Evolutionary conservation across 2,888 invertebrate species (phyloP), one percentile per base, ranked within the genome.

Genomic region (Drepanosiphum platanoidis): DNA sequence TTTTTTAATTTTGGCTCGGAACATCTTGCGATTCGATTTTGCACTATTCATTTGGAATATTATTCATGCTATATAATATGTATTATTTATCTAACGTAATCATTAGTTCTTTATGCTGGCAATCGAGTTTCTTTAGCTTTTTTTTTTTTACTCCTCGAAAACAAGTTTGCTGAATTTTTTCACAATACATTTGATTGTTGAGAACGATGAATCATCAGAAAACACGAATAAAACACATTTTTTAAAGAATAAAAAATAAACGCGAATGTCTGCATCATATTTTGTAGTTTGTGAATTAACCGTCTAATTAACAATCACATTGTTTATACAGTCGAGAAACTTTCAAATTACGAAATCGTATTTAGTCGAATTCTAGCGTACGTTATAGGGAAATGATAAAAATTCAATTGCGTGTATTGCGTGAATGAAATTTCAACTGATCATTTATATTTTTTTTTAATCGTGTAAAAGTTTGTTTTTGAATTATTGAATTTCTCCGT

Each of bases 31-130:
- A 70, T 27, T 80, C 13, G 52, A 70, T 80, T 70, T 70, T 27
- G 52, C 34, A 52, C 68, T 52, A 36, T 52, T 70, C 18, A 70
- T 70, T 70, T 80, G 52, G 18, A 36, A 70, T 80, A 11, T 22
- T 80, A 80, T 42, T 70, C 30, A 36, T 13, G 22, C 27, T 46
- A 52, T 52, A 52, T n/a, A n/a, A n/a, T 18, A 52, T 34, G 70
- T 70, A 70, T 27, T 52, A 80, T 80, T 80, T 79, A 79, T 79
- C 46, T 66, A 52, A 80, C 52, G 27, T 27, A 68, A 68, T 68
- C 66, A 52, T 68, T 46, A 52, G 46, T 34, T 79, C 30, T 79
- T 34, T 68, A 79, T 34, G 68, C 68, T 27, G 13, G 8, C 68
- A 15, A 68, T 68, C 46, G 74, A 74, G 46, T 79, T 79, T 79